Evolutionary conservation across 2,888 invertebrate genomes (phyloP).

Genomic region (Euplagia quadripunctaria): DNA sequence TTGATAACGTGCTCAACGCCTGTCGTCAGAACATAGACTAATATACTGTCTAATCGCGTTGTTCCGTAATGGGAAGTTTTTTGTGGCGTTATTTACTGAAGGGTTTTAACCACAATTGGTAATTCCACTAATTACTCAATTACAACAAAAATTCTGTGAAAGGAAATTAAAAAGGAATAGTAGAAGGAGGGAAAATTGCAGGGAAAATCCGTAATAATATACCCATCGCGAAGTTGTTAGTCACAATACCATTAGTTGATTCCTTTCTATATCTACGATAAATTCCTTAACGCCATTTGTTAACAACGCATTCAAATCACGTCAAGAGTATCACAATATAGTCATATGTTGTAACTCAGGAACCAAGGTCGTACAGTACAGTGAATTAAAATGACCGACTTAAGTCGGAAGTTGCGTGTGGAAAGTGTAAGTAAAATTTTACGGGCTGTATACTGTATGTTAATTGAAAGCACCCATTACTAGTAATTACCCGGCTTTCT

Average conservation of each 20-base stretch:
- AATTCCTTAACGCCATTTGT: background rate
- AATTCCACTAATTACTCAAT: background rate
- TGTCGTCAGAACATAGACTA: too few relatives aligned
- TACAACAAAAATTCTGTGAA: accelerated
- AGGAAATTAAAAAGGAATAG: background rate
- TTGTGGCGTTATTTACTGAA: background rate
- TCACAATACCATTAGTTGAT: background rate
- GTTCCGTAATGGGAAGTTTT: background rate
- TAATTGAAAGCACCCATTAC: conserved; percentile 72
- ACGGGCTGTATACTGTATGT: conserved; percentile 70
- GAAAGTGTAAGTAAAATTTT: conserved; percentile 81
- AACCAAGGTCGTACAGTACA: conserved; percentile 50
- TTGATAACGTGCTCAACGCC: too few relatives aligned
- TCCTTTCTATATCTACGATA: background rate
- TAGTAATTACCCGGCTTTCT: conserved; percentile 68
- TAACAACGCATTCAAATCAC: background rate
- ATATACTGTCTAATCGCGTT: background rate
- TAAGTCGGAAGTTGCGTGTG: conserved; percentile 73
- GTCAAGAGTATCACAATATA: conserved; percentile 1
- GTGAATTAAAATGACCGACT: conserved; percentile 61
- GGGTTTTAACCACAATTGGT: background rate
- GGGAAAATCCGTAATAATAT: background rate
- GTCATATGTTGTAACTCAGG: conserved; percentile 22
- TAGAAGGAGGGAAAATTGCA: too few relatives aligned
- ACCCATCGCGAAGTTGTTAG: background rate